Evolutionary conservation across 2,888 invertebrate genomes (phyloP).

Genomic region (Noctua pronuba): DNA sequence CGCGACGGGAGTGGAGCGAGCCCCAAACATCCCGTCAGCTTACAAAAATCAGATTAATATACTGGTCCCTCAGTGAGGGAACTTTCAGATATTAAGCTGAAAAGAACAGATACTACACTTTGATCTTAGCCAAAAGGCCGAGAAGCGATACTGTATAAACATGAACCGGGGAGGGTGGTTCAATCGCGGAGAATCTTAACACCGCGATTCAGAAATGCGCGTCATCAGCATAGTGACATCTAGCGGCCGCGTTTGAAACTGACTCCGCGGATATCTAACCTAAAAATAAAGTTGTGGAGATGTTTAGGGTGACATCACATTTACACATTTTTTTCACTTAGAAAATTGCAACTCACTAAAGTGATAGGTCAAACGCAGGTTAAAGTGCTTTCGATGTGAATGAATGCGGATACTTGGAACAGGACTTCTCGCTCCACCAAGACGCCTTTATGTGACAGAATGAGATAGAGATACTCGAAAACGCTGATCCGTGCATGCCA

Average conservation of each 20-base stretch:
- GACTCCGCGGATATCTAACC: constrained; percentile 9
- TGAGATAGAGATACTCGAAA: too few species aligned
- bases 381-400: not conserved
- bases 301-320: not conserved
- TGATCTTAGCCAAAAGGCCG: constrained; percentile 48
- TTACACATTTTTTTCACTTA: not conserved
- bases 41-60: constrained; percentile 69
- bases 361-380: too few species aligned
- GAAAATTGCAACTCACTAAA: not conserved
- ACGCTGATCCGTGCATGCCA: too few species aligned
- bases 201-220: constrained; percentile 61
- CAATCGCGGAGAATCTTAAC: constrained; percentile 50
- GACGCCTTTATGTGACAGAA: not conserved
- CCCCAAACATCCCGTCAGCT: constrained; percentile 70
- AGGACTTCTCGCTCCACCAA: not conserved
- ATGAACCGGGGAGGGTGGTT: too few species aligned
- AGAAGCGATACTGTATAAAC: too few species aligned
- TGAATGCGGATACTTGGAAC: not conserved
- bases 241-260: constrained; percentile 36
- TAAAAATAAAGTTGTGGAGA: not conserved
- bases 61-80: constrained; percentile 74
- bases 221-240: constrained; percentile 61
- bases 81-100: constrained; percentile 75
- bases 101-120: constrained; percentile 75
- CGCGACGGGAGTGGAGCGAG: too few species aligned